A percentile compares a stretch with the other conserved stretches of the same genome.
phyloP scores from a whole-genome alignment of 2,888 invertebrate species.

The Parascotia fuliginaria region DNA sequence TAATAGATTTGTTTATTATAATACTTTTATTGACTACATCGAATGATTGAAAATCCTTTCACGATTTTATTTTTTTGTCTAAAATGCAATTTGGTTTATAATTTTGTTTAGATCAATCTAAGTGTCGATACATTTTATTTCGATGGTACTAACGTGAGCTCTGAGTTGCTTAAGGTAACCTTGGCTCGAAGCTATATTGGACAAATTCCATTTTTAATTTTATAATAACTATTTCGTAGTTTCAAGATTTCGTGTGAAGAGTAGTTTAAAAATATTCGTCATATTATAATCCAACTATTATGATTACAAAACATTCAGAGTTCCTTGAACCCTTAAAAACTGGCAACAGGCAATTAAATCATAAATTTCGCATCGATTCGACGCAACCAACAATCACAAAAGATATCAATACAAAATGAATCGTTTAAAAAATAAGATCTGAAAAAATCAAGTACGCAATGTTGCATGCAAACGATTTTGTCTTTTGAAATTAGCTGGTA shows the following conservation, averaged over 20 bases:
- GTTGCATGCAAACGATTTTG: conserved; percentile 71
- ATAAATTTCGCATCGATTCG: conserved; percentile 81
- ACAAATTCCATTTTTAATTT: not conserved
- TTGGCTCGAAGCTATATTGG: not conserved
- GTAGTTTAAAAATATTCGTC: conserved; percentile 20
- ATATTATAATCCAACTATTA: conserved; percentile 27
- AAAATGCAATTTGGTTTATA: conserved; percentile 1
- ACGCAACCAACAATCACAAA: conserved; percentile 82
- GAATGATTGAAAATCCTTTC: conserved; percentile 22
- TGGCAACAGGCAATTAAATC: conserved; percentile 80
- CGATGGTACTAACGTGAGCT: too few species aligned
- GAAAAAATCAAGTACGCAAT: conserved; percentile 56
- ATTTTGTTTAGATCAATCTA: too few species aligned
- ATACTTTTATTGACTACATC: conserved; percentile 23
- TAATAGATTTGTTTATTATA: conserved; percentile 41
- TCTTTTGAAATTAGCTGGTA: conserved; percentile 64
- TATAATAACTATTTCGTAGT: too few species aligned
- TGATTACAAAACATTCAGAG: conserved; percentile 44
- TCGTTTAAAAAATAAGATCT: conserved; percentile 50
- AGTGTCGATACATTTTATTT: too few species aligned
- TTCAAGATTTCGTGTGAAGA: conserved; percentile 16
- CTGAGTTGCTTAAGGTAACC: not conserved
- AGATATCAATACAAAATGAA: conserved; percentile 81
- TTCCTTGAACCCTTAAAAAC: conserved; percentile 48
- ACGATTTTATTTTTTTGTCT: conserved; percentile 2